Evolutionary conservation across 2,888 invertebrate genomes (phyloP).

Genomic region (Sminthurides aquaticus): DNA sequence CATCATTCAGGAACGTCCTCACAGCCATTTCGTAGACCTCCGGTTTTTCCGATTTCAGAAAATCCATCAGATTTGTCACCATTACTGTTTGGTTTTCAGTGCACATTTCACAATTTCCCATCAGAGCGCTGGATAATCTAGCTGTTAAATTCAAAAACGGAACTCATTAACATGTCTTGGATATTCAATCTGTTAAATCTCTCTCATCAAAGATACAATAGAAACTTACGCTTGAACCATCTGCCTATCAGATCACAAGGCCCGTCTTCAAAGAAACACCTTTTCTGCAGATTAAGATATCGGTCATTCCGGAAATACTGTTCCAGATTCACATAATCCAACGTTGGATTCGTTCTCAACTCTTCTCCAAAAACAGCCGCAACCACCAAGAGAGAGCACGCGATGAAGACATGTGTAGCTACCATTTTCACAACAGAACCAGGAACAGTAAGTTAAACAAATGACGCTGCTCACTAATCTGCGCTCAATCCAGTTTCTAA

Average conservation of each 20-base stretch:
- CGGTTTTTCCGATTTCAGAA: conserved; percentile 1
- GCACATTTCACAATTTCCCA: conserved; percentile 9
- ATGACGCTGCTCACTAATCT: too few species aligned
- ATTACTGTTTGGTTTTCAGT: neutral
- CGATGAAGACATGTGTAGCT: neutral
- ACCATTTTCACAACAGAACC: neutral
- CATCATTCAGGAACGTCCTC: neutral
- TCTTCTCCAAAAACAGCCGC: neutral
- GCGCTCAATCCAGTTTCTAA: too few species aligned
- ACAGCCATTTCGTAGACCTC: conserved; percentile 14
- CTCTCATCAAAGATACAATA: too few species aligned
- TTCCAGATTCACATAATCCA: neutral
- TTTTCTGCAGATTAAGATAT: conserved; percentile 2
- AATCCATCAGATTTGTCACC: neutral
- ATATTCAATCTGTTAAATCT: too few species aligned
- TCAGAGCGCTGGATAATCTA: neutral
- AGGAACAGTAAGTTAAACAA: too few species aligned
- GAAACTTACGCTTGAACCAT: conserved; percentile 14
- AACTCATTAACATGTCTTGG: too few species aligned
- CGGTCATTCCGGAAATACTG: conserved; percentile 5
- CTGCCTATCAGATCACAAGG: conserved; percentile 13
- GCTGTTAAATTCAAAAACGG: conserved; percentile 4
- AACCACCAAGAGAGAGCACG: conserved; percentile 2
- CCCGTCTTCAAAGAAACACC: conserved; percentile 6
- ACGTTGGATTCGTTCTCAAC: neutral